These are phyloP conservation scores for Diprion similis DNA, from an alignment of 1,140 invertebrate species.

Conservation along the genomic window DNA sequence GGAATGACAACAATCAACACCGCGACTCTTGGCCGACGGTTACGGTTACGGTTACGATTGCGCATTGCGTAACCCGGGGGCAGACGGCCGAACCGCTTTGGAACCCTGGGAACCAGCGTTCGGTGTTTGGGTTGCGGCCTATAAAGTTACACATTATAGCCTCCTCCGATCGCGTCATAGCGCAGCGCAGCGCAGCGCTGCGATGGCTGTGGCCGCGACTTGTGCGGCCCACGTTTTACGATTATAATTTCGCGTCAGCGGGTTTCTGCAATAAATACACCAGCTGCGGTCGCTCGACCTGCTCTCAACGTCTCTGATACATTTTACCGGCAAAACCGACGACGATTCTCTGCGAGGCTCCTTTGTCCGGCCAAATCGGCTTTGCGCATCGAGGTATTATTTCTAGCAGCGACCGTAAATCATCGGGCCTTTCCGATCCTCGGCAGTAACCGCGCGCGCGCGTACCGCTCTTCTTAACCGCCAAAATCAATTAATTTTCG, in stretches of 20 bases:
- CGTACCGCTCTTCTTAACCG: not conserved
- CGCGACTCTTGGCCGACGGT: no score
- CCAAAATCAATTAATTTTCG: not conserved
- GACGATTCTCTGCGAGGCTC: not conserved
- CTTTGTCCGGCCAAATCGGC: not conserved
- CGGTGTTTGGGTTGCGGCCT: no score
- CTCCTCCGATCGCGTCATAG: not conserved
- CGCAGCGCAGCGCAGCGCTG: no score
- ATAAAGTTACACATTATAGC: no score
- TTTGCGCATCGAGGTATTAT: not conserved
- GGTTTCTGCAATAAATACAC: conserved; percentile 3
- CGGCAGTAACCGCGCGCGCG: not conserved
- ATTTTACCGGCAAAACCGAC: not conserved
- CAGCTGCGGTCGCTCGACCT: not conserved
- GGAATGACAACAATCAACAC: no score
- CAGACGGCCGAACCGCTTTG: no score
- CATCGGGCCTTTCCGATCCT: not conserved
- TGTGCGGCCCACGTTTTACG: not conserved
- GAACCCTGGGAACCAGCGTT: no score
- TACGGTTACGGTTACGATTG: no score
- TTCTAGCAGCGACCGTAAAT: not conserved
- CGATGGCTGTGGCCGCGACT: not conserved
- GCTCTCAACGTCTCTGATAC: not conserved
- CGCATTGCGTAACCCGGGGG: no score
- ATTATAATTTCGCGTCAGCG: not conserved